Base-by-base conservation (phyloP, 2,888 invertebrate species). In the Eugnorisma glareosa region DNA sequence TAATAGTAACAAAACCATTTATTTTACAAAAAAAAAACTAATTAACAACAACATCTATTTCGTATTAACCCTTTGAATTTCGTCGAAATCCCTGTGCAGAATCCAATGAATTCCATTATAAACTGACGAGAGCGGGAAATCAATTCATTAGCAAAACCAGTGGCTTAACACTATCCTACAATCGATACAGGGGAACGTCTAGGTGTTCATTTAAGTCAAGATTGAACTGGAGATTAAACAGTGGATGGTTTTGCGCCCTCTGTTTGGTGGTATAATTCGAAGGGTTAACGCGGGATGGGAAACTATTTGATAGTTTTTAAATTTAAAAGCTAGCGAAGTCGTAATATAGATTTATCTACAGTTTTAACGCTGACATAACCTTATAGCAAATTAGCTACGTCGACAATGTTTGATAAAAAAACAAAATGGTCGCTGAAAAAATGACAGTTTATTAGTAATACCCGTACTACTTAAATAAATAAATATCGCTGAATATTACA, bases 201-300 rank as follows among this genome's bases (percentile, higher is more conserved):
- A 94, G 94, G 95, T 95, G 95, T 95, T 95, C 96, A 95, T 95
- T 96, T 95, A 94, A 94, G 92, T 95, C 94, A 94, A 96, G 95
- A 95, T 96, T 93, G 93, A 93, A 94, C 94, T 94, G 91, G 82
- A 94, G 96, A 96, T 96, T 95, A 95, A 93, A 93, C 93, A 93
- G 92, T 91, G 91, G 92, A 93, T 93, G 93, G 92, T 92, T 91
- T 91, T 90, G 89, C 91, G 91, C 93, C 92, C 90, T 88, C 83
- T 80, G 43, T 77, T 66, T 77, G 67, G 75, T 89, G 92, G 91
- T 84, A 67, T 78, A 90, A 86, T 89, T 80, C 76, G 11, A 59
- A 11, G 67, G 73, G 82, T 77, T n/a, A 2, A 40, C 68, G 86
- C 89, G 89, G 35, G 31, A 10, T 43, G 7, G 4, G 3, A 54